Evolutionary conservation across 2,888 invertebrate species (phyloP).

Genomic region (Drosophila dives): DNA sequence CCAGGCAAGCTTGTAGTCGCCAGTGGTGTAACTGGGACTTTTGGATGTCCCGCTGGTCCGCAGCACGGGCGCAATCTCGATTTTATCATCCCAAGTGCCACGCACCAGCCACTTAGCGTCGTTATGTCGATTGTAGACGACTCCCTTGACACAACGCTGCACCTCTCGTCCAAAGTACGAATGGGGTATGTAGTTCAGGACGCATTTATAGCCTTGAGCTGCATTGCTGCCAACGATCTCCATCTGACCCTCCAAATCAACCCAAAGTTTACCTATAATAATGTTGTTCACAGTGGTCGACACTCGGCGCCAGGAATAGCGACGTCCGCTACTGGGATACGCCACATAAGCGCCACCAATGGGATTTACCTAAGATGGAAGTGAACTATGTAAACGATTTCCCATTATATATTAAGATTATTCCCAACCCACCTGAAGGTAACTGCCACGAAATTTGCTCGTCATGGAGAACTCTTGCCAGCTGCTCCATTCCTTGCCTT

Average conservation of each 20-base stretch:
- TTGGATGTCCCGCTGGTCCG: slow-evolving; percentile 88
- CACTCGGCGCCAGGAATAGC: slow-evolving; percentile 98
- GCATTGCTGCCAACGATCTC: slow-evolving; percentile 95
- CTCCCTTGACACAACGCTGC: slow-evolving; percentile 94
- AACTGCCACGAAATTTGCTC: slow-evolving; percentile 99
- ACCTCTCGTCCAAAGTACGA: slow-evolving; percentile 99
- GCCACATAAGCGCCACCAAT: slow-evolving; percentile 90
- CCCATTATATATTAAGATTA: background rate
- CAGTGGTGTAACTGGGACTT: slow-evolving; percentile 97
- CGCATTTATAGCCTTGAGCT: slow-evolving; percentile 95
- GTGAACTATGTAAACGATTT: slow-evolving; percentile 13
- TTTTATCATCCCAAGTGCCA: slow-evolving; percentile 97
- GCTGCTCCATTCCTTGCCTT: slow-evolving; percentile 95
- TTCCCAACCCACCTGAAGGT: slow-evolving; percentile 89
- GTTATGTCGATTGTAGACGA: slow-evolving; percentile 90
- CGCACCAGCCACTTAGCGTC: slow-evolving; percentile 91
- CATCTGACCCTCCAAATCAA: slow-evolving; percentile 99
- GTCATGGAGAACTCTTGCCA: slow-evolving; percentile 99
- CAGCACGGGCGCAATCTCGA: slow-evolving; percentile 96
- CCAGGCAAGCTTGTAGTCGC: slow-evolving; percentile 94
- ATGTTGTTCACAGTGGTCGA: slow-evolving; percentile 99
- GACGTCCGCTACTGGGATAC: slow-evolving; percentile 89
- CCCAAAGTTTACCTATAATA: slow-evolving; percentile 99
- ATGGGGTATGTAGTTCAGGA: slow-evolving; percentile 98
- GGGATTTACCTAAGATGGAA: slow-evolving; percentile 85